These are phyloP conservation scores for Corythoichthys haematopterus DNA, from an alignment of 2,113 vertebrate genomes.

Conservation along the genomic window DNA sequence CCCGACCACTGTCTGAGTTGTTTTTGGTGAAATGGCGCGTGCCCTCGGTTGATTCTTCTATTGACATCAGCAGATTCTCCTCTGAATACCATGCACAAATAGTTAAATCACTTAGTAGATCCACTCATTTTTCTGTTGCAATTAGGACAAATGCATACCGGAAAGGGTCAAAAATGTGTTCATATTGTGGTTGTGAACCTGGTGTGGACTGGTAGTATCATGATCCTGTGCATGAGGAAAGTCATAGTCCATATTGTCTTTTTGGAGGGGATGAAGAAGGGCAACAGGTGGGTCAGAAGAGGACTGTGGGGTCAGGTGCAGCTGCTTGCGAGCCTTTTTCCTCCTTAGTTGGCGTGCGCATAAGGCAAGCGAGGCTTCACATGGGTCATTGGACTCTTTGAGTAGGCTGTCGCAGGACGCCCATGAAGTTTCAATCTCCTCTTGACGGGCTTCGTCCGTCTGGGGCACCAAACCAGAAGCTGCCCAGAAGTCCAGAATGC, in stretches of 20 bases:
- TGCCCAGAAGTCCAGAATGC: constrained; percentile 65
- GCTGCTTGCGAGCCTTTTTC: constrained; percentile 64
- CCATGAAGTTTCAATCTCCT: constrained; percentile 39
- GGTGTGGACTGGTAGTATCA: background rate
- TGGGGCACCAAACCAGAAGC: constrained; percentile 46
- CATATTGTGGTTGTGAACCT: constrained; percentile 18
- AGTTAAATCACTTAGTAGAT: background rate
- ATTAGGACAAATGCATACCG: constrained; percentile 35
- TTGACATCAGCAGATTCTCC: constrained; percentile 67
- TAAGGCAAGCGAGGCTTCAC: constrained; percentile 13
- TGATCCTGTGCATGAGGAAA: background rate
- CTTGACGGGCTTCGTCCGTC: background rate
- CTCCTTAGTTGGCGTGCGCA: constrained; percentile 59
- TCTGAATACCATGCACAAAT: constrained; percentile 41
- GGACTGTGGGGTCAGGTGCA: constrained; percentile 32
- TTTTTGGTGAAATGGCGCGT: constrained; percentile 19
- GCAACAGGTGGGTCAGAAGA: background rate
- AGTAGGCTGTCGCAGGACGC: constrained; percentile 68
- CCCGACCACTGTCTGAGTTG: constrained; percentile 70
- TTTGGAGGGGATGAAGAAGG: constrained; percentile 2
- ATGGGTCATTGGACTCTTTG: constrained; percentile 27
- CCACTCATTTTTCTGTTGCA: background rate
- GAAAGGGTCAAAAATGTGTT: constrained; percentile 51
- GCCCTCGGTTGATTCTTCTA: constrained; percentile 52
- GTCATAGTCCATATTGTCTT: constrained; percentile 1